phyloP scores from a whole-genome alignment of 2,113 vertebrate species.

The Antechinus flavipes region DNA sequence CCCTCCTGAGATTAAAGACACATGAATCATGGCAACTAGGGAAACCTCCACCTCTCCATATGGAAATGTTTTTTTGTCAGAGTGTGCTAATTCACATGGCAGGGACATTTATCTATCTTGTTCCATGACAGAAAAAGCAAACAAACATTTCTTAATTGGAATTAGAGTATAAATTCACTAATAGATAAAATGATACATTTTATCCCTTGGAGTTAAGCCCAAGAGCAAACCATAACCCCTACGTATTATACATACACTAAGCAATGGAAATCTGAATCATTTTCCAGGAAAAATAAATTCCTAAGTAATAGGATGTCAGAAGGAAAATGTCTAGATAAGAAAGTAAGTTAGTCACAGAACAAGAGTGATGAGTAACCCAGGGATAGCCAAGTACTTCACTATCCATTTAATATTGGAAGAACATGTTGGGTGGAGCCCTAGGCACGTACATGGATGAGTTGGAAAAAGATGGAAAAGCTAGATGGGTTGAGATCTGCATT shows the following conservation, averaged over 20 bases:
- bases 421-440: background rate
- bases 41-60: background rate
- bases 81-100: background rate
- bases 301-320: background rate
- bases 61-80: background rate
- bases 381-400: background rate
- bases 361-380: background rate
- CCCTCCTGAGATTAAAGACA: background rate
- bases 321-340: no score
- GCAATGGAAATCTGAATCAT: background rate
- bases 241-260: background rate
- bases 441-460: background rate
- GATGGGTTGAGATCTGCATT: no score
- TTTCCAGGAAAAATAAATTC: background rate
- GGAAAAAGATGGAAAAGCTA: no score
- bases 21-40: background rate
- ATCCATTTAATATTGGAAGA: background rate
- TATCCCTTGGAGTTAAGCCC: background rate
- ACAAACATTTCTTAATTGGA: background rate
- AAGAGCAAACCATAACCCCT: background rate
- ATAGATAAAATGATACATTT: background rate
- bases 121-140: background rate
- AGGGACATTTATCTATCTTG: background rate
- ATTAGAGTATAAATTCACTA: background rate
- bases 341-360: background rate